A percentile compares a stretch with the other conserved stretches of the same genome.
These are phyloP conservation scores for Ditylenchus weischeri DNA, from an alignment of 2,888 invertebrate species.

Conservation along the genomic window DNA sequence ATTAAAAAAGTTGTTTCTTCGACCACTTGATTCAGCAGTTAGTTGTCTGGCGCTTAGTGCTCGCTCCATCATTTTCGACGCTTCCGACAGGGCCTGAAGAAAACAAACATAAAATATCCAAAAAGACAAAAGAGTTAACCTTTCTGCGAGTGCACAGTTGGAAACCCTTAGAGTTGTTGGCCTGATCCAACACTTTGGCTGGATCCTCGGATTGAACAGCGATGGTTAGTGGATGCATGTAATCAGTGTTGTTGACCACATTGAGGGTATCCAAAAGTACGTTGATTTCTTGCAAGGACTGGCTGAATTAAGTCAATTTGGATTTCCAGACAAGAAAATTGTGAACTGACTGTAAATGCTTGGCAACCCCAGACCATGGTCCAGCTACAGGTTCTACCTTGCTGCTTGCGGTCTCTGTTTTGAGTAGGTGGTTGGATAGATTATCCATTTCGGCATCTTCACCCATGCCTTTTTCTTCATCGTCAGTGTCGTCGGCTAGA, in stretches of 20 bases:
- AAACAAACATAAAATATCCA: conserved; percentile 11
- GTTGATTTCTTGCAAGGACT: conserved; percentile 50
- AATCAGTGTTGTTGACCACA: conserved; percentile 37
- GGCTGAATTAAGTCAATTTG: conserved; percentile 30
- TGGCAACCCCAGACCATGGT: conserved; percentile 56
- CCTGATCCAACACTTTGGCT: conserved; percentile 18
- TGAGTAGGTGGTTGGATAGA: background rate
- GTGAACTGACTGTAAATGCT: conserved; percentile 47
- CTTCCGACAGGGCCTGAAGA: conserved; percentile 45
- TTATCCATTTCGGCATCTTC: conserved; percentile 19
- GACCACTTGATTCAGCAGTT: conserved; percentile 17
- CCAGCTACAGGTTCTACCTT: conserved; percentile 47
- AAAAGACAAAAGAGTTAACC: background rate
- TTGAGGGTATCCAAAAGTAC: conserved; percentile 47
- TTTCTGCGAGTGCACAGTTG: conserved; percentile 38
- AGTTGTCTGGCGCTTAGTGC: conserved; percentile 13
- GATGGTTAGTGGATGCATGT: conserved; percentile 34
- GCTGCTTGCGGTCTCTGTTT: background rate
- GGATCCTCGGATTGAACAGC: conserved; percentile 22
- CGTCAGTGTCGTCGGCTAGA: conserved; percentile 23
- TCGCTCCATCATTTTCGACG: conserved; percentile 38
- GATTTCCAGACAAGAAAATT: background rate
- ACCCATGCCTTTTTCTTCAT: conserved; percentile 27
- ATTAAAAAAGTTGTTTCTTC: conserved; percentile 40
- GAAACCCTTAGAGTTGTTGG: conserved; percentile 35